phyloP scores from a whole-genome alignment of 2,888 invertebrate species.

The Orchestes rusci region DNA sequence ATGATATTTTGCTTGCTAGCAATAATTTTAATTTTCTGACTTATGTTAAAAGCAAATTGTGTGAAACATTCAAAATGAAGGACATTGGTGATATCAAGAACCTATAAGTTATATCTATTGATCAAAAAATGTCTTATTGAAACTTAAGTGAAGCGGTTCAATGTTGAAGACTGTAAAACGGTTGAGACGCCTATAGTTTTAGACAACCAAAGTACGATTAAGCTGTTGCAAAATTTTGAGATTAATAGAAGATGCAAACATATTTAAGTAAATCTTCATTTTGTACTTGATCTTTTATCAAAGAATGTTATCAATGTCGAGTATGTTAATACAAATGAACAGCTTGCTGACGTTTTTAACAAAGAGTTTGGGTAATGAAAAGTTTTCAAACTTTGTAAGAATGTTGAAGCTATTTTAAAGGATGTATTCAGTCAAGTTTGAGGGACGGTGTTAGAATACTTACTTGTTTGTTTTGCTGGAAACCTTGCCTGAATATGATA shows the following conservation, averaged over 20 bases:
- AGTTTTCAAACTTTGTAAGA: conserved; percentile 1
- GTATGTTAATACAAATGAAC: neutral
- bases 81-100: neutral
- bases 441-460: conserved; percentile 2
- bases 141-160: no score
- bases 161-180: neutral
- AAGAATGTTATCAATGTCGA: neutral
- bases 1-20: neutral
- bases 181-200: neutral
- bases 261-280: neutral
- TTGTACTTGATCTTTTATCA: neutral
- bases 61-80: conserved; percentile 2
- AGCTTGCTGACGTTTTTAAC: neutral
- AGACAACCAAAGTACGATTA: neutral
- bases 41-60: neutral
- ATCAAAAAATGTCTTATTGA: no score
- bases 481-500: no score
- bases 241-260: neutral
- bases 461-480: no score
- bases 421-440: neutral
- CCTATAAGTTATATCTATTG: neutral
- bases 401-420: neutral
- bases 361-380: neutral
- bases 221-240: neutral
- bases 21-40: conserved; percentile 2